A percentile compares a stretch with the other conserved stretches of the same genome.
These are phyloP conservation scores for Tenebrio molitor DNA, from an alignment of 1,140 invertebrate species.

Conservation along the genomic window DNA sequence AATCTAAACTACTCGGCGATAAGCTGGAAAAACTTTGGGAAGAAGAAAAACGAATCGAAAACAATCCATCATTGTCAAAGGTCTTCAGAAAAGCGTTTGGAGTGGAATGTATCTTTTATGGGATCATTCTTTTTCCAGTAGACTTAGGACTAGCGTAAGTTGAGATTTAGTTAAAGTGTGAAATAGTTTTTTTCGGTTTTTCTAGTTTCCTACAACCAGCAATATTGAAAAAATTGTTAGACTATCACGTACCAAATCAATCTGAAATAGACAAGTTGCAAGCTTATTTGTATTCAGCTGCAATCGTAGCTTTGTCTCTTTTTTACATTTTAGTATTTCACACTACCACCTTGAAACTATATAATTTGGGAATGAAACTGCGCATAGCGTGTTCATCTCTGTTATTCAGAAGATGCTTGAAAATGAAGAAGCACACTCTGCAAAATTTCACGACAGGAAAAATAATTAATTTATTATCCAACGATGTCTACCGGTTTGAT, in stretches of 20 bases:
- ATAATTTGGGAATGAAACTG: not conserved
- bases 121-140: not conserved
- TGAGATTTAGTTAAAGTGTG: not conserved
- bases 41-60: too few species aligned
- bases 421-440: not conserved
- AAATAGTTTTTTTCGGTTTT: not conserved
- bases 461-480: slow-evolving; percentile 5
- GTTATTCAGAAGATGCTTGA: not conserved
- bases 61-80: too few species aligned
- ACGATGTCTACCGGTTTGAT: slow-evolving; percentile 1
- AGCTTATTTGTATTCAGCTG: not conserved
- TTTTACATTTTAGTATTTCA: not conserved
- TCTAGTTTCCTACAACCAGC: not conserved
- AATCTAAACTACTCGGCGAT: too few species aligned
- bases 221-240: not conserved
- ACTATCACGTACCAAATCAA: not conserved
- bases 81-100: too few species aligned
- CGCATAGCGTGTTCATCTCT: not conserved
- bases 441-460: not conserved
- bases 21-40: too few species aligned
- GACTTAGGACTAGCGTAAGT: not conserved
- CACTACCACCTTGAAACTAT: not conserved
- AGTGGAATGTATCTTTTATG: too few species aligned
- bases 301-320: not conserved
- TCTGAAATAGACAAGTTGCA: not conserved